phyloP scores from a whole-genome alignment of 2,888 invertebrate genomes.

The Polyommatus iphigenia region DNA sequence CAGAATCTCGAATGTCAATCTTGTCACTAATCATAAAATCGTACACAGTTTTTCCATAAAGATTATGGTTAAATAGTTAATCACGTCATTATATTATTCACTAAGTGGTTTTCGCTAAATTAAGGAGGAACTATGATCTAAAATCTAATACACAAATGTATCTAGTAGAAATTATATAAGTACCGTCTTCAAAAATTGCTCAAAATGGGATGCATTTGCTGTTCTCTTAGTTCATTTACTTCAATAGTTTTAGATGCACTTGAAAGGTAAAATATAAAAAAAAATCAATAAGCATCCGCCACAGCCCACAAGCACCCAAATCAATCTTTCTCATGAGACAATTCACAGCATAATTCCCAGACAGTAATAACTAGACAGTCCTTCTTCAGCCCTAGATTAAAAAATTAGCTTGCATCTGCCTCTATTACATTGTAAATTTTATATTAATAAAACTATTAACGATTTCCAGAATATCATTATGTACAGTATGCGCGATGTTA shows the following conservation, averaged over 20 bases:
- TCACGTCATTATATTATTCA: not conserved
- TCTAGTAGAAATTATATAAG: not conserved
- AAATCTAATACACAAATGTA: slow-evolving; percentile 8
- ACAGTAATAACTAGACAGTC: too few species aligned
- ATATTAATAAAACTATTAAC: not conserved
- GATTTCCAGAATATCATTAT: slow-evolving; percentile 62
- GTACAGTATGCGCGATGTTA: slow-evolving; percentile 68
- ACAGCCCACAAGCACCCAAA: too few species aligned
- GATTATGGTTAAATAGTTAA: not conserved
- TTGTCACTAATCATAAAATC: not conserved
- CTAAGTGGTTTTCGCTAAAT: not conserved
- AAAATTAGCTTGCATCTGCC: not conserved
- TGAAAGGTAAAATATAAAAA: slow-evolving; percentile 55
- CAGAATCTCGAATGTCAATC: not conserved
- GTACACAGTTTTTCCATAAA: not conserved
- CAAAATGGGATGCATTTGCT: slow-evolving; percentile 70
- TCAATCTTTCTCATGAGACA: too few species aligned
- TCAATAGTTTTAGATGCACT: slow-evolving; percentile 63
- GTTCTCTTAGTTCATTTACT: slow-evolving; percentile 63
- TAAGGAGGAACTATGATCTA: not conserved
- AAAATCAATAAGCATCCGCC: too few species aligned
- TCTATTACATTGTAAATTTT: not conserved
- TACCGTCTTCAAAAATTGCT: not conserved
- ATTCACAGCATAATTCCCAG: too few species aligned
- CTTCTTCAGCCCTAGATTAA: not conserved